Conservation (phyloP, 2,113 vertebrate species). For the Morone saxatilis region DNA sequence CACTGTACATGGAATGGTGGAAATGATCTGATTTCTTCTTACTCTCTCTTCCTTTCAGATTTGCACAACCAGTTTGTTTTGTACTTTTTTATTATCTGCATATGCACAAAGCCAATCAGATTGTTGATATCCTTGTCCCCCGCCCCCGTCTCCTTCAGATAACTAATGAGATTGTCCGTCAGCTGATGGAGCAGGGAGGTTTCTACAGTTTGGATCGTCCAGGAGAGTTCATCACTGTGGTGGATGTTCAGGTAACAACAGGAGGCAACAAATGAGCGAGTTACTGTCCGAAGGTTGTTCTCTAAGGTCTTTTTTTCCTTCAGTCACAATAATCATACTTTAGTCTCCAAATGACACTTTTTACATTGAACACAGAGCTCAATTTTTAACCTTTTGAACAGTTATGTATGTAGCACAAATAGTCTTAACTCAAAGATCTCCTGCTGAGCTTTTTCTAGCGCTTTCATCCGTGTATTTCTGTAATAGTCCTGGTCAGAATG, state of each 20-base stretch:
- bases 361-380: too few species aligned
- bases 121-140: not conserved
- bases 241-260: constrained; percentile 80
- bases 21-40: too few species aligned
- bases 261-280: not conserved
- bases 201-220: constrained; percentile 90
- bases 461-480: not conserved
- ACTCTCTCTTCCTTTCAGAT: too few species aligned
- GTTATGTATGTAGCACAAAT: too few species aligned
- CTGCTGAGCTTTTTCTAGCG: not conserved
- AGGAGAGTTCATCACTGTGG: constrained; percentile 86
- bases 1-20: too few species aligned
- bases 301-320: too few species aligned
- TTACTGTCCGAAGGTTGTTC: not conserved
- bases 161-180: constrained; percentile 91
- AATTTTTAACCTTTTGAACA: too few species aligned
- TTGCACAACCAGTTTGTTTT: too few species aligned
- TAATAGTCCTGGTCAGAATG: too few species aligned
- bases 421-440: not conserved
- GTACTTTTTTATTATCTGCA: too few species aligned
- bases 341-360: too few species aligned
- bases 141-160: constrained; percentile 76
- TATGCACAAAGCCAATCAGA: too few species aligned
- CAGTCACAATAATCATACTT: not conserved
- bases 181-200: constrained; percentile 90